Base-by-base conservation (phyloP, 2,888 invertebrate species). In the Mactromeris polynyma region DNA sequence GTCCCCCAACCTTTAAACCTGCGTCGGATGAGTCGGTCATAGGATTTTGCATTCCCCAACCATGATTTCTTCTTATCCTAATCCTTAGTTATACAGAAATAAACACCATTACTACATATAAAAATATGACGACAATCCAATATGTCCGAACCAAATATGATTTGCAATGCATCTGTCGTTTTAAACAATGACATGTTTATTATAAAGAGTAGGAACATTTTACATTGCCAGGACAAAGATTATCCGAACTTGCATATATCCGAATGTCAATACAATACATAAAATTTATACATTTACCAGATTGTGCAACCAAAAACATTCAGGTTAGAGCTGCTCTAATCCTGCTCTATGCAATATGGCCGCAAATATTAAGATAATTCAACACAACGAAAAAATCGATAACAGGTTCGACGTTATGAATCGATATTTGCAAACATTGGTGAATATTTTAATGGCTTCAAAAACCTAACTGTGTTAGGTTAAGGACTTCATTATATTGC, bases 321-420 rank as follows among this genome's bases (percentile, higher is more conserved):
- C 33, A 6, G 26, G 17, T 11, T 2, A 2, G 17, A 73, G 2
- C 33, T 2, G 6, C 31, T 36, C 33, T 11, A 21, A 26, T 26
- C 17, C 73, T 73, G 14, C 58, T 26, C 73, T 11, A 33, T 19
- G 31, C 73, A 73, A 73, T 17, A 73, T 73, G 73, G 73, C 73
- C 17, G 73, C 73, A 17, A 33, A 31, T 19, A 73, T 36, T 4
- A 33, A 73, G 73, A 36, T 73, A 36, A 17, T 73, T 19, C 36
- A 73, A 73, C 21, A 36, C 33, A 36, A 73, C 73, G 73, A 73
- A 73, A 73, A 73, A 73, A 73, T 73, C 73, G 73, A 73, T 73
- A 73, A 6, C 33, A 73, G 58, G 2, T 31, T 73, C 73, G 31
- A 58, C 21, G n/a, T n/a, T n/a, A 21, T 73, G 9, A 73, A 73